Evolutionary conservation across 2,888 invertebrate species (phyloP).

Genomic region (Orthosia incerta): DNA sequence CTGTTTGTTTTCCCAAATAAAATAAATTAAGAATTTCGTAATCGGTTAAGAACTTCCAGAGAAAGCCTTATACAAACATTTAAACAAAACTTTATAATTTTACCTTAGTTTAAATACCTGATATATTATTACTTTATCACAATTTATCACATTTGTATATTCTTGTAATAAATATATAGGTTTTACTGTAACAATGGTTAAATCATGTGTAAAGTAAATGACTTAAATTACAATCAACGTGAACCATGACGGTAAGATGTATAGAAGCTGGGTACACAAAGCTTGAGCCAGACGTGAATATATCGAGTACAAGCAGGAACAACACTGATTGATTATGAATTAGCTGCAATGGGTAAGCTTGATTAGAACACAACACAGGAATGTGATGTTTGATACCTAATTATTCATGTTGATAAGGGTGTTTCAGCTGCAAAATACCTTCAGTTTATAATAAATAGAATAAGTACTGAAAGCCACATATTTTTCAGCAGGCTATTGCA

Average conservation of each 20-base stretch:
- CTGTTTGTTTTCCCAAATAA: too few relatives aligned
- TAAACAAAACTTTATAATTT: too few relatives aligned
- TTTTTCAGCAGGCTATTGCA: too few relatives aligned
- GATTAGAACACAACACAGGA: conserved; percentile 25
- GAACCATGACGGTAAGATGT: conserved; percentile 5
- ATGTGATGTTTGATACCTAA: not conserved
- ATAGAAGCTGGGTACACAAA: conserved; percentile 9
- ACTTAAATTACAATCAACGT: not conserved
- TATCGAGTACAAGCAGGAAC: conserved; percentile 42
- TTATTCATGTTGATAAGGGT: not conserved
- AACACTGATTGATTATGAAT: conserved; percentile 53
- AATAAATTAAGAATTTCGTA: too few relatives aligned
- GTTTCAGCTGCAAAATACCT: not conserved
- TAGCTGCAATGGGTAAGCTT: conserved; percentile 28
- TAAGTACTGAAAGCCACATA: too few relatives aligned
- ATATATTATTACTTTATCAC: too few relatives aligned
- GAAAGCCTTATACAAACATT: too few relatives aligned
- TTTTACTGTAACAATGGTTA: not conserved
- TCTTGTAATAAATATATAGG: not conserved
- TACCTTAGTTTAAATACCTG: too few relatives aligned
- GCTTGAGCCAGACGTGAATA: conserved; percentile 39
- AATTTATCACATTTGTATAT: too few relatives aligned
- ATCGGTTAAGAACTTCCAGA: too few relatives aligned
- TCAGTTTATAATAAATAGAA: too few relatives aligned
- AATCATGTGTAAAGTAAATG: not conserved